phyloP scores from a whole-genome alignment of 2,113 vertebrate species.

The Melospiza georgiana region DNA sequence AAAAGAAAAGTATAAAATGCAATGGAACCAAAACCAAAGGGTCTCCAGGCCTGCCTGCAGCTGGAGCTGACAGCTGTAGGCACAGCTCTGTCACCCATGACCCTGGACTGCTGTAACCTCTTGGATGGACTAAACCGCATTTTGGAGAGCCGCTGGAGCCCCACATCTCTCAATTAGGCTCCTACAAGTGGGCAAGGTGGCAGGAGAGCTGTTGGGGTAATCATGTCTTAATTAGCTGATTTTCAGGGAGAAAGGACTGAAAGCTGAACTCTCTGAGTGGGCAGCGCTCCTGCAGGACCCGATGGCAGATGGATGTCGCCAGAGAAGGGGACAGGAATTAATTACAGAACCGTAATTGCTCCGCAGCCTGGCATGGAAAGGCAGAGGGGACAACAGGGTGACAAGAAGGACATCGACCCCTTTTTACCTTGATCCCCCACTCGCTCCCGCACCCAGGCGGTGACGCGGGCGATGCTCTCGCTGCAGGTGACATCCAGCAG shows the following conservation, averaged over 20 bases:
- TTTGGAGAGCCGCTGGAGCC: no score
- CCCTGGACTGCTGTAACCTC: no score
- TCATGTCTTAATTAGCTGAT: not conserved
- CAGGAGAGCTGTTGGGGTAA: fast-evolving
- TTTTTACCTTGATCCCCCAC: slow-evolving; percentile 79
- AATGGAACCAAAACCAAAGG: no score
- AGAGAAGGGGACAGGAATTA: not conserved
- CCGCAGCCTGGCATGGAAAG: slow-evolving; percentile 9
- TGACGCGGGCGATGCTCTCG: slow-evolving; percentile 71
- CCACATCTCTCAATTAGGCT: no score
- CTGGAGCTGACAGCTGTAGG: no score
- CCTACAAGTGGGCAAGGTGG: fast-evolving
- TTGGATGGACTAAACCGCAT: no score
- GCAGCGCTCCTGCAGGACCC: not conserved
- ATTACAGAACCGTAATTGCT: not conserved
- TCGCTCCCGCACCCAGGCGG: slow-evolving; percentile 70
- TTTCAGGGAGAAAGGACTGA: not conserved
- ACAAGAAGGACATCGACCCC: fast-evolving
- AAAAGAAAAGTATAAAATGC: no score
- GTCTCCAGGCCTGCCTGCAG: no score
- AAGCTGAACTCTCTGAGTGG: not conserved
- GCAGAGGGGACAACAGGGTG: not conserved
- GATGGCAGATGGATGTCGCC: not conserved
- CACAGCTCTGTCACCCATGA: no score
- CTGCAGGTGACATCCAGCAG: slow-evolving; percentile 64